These are phyloP conservation scores for Trematomus loennbergii DNA, from an alignment of 2,113 vertebrate species.

Conservation along the genomic window DNA sequence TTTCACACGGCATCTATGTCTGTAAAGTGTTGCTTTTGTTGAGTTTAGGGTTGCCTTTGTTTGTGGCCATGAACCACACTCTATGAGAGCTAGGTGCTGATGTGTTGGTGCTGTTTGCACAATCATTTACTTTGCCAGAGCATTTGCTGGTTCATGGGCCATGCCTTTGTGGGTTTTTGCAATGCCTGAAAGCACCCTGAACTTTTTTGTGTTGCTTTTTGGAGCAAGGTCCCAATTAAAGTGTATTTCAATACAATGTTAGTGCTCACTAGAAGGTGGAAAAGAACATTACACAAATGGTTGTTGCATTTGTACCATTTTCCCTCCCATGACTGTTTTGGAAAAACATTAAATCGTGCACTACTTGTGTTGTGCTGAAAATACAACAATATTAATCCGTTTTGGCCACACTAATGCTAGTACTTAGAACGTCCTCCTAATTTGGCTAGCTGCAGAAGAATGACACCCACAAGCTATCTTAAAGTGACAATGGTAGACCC, in stretches of 20 bases:
- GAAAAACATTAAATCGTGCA: neutral
- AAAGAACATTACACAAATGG: neutral
- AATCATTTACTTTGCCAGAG: slow-evolving; percentile 54
- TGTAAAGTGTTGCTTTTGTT: too few relatives aligned
- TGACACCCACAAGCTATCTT: too few relatives aligned
- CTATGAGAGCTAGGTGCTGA: slow-evolving; percentile 1
- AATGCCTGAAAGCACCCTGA: slow-evolving; percentile 1
- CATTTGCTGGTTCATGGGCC: slow-evolving; percentile 51
- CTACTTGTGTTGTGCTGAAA: neutral
- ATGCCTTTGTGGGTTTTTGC: neutral
- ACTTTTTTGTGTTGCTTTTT: too few relatives aligned
- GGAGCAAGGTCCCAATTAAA: neutral
- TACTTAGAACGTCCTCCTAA: too few relatives aligned
- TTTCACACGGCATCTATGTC: too few relatives aligned
- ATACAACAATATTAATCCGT: neutral
- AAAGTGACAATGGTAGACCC: too few relatives aligned
- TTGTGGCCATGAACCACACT: neutral
- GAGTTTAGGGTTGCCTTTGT: slow-evolving; percentile 14
- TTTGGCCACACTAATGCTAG: neutral
- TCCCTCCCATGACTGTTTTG: neutral
- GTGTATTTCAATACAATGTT: neutral
- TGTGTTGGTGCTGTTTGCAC: slow-evolving; percentile 48
- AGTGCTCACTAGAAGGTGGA: neutral
- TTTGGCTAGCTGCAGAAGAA: too few relatives aligned
- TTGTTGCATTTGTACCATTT: neutral